Evolutionary conservation across 2,797 vertebrate species (phyloP), one percentile per base, ranked within the genome.

Genomic region (Cercopithecus mitis): DNA sequence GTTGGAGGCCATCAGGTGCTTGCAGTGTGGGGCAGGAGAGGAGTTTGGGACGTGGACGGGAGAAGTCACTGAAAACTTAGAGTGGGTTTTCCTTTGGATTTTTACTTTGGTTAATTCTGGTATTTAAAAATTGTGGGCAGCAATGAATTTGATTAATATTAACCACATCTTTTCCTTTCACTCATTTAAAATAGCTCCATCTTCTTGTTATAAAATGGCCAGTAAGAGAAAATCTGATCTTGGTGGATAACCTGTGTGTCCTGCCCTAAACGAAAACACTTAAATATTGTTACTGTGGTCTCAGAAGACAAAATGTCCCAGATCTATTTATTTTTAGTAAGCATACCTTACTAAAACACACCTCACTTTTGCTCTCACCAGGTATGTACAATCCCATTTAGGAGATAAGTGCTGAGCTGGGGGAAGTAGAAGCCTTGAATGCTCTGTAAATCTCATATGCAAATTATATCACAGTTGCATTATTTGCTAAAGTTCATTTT

Each of bases 401-500:
- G 83, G 58, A 90, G 33, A 95, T 82, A 87, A 89, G 12, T 86
- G 79, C 75, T 94, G 91, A 86, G 43, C 55, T 79, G 41, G 45
- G 64, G 57, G 5, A 43, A 87, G 83, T 8, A 79, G 93, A 94
- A 67, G 25, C 47, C 22, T 95, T 47, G 9, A 52, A 85, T 88
- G 47, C 13, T 64, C 7, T 45, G 12, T 55, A 86, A 94, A 93
- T 97, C 75, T 67, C 50, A 87, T 90, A 77, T 88, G 95, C 57
- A 96, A 77, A 96, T 97, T 97, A 93, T 92, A 94, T 91, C 79
- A 83, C 17, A 41, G 61, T 52, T 73, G 39, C 55, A 52, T 83
- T 96, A 92, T 95, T 92, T 95, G 39, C 73, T 94, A 61, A 96
- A 93, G 91, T 96, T 97, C 91, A 91, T 94, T 97, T 86, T 89